Percentiles rank a stretch among this genome's conserved stretches.
phyloP scores from a whole-genome alignment of 2,113 vertebrate genomes.

The Himantopus leucocephalus region DNA sequence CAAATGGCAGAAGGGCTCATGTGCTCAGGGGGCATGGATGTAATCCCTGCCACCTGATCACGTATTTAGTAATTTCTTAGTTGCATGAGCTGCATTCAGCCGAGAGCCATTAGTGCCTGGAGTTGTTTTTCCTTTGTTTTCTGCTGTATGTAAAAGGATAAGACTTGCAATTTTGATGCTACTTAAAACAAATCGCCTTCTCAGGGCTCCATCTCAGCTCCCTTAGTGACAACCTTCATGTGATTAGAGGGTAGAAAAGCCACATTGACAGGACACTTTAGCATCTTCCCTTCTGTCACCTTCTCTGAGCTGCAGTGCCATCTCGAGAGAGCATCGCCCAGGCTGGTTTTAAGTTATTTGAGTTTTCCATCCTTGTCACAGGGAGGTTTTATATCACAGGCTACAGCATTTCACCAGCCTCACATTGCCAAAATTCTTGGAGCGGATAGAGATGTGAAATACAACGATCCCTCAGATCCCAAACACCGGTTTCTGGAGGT shows the following conservation, averaged over 20 bases:
- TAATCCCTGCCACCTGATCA: neutral
- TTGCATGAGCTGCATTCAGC: slow-evolving; percentile 10
- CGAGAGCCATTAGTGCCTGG: neutral
- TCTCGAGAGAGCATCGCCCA: neutral
- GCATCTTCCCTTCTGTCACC: neutral
- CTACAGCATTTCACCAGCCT: neutral
- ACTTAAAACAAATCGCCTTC: neutral
- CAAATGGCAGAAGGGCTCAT: neutral
- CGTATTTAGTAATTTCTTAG: neutral
- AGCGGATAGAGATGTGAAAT: neutral
- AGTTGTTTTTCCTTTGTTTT: slow-evolving; percentile 43
- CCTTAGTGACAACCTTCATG: neutral
- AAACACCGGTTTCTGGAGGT: neutral
- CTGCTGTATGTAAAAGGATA: neutral
- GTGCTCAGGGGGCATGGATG: neutral
- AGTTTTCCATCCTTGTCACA: neutral
- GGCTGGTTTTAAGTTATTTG: neutral
- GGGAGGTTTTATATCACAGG: neutral
- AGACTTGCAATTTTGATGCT: neutral
- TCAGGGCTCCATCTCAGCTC: neutral
- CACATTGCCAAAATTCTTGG: neutral
- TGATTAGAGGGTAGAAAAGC: neutral
- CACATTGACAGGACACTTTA: neutral
- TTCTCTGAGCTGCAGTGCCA: neutral
- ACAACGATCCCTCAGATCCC: neutral